These are phyloP conservation scores for Hipposideros larvatus DNA, from an alignment of 2,797 vertebrate species.

Conservation along the genomic window DNA sequence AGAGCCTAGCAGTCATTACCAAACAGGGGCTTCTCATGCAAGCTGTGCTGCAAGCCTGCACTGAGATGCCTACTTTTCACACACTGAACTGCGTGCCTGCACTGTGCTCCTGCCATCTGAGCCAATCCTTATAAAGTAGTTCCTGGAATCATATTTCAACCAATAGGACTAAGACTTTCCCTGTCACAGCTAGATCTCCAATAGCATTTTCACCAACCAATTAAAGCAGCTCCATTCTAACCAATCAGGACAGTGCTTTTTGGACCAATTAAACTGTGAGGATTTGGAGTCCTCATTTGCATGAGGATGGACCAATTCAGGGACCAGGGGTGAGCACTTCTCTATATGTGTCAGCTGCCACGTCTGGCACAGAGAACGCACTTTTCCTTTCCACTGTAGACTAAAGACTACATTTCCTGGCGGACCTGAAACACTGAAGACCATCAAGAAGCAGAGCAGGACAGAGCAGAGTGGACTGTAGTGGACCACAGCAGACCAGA, in stretches of 20 bases:
- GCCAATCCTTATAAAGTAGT: neutral
- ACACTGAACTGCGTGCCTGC: neutral
- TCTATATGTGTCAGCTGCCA: neutral
- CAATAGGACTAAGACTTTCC: neutral
- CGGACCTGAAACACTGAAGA: neutral
- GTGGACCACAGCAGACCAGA: no score
- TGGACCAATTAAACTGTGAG: neutral
- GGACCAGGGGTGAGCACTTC: neutral
- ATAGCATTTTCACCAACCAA: neutral
- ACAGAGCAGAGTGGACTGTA: neutral
- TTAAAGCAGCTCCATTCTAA: neutral
- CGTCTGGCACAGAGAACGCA: neutral
- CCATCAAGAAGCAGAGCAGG: neutral
- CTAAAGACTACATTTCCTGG: neutral
- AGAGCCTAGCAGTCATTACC: neutral
- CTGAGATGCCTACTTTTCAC: neutral
- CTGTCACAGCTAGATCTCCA: neutral
- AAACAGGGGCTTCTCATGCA: neutral
- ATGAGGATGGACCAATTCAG: neutral
- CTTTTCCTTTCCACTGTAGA: neutral
- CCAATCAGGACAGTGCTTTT: neutral
- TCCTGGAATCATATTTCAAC: neutral
- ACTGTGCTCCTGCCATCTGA: neutral
- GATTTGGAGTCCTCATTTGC: neutral
- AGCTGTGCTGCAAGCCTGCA: neutral